phyloP scores from a whole-genome alignment of 2,113 vertebrate species.

The Equus przewalskii region DNA sequence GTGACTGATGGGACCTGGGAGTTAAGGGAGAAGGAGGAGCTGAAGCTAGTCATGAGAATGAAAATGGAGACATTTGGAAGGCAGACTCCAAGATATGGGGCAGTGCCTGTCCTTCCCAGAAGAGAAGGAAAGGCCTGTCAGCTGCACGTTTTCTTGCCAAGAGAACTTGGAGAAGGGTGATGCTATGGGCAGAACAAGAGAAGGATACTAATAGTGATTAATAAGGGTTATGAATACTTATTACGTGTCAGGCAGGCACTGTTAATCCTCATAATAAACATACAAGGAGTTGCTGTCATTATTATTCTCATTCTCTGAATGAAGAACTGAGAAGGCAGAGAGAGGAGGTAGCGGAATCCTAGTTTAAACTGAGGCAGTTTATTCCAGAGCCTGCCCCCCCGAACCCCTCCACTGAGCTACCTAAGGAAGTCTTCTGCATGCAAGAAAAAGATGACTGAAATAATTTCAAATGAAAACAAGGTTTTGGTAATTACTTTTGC shows the following conservation, averaged over 20 bases:
- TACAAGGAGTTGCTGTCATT: neutral
- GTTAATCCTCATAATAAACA: neutral
- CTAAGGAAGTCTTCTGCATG: neutral
- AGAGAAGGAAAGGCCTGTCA: neutral
- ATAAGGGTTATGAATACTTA: neutral
- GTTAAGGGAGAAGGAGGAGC: neutral
- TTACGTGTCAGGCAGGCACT: neutral
- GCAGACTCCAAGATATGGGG: neutral
- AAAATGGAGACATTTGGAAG: conserved; percentile 4
- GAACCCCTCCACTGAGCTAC: neutral
- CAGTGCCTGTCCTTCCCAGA: neutral
- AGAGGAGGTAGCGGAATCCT: neutral
- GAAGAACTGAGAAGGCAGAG: neutral
- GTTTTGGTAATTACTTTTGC: neutral
- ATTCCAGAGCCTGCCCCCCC: neutral
- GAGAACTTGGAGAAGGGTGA: neutral
- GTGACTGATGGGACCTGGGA: neutral
- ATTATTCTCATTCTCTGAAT: neutral
- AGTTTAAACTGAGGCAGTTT: neutral
- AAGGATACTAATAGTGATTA: neutral
- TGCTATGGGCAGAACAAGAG: neutral
- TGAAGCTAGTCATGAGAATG: neutral
- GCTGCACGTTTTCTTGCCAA: neutral
- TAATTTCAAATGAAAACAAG: conserved; percentile 9
- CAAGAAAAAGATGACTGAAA: neutral